These are phyloP conservation scores for Leucoraja erinaceus DNA, from an alignment of 2,113 vertebrate species.

Conservation along the genomic window DNA sequence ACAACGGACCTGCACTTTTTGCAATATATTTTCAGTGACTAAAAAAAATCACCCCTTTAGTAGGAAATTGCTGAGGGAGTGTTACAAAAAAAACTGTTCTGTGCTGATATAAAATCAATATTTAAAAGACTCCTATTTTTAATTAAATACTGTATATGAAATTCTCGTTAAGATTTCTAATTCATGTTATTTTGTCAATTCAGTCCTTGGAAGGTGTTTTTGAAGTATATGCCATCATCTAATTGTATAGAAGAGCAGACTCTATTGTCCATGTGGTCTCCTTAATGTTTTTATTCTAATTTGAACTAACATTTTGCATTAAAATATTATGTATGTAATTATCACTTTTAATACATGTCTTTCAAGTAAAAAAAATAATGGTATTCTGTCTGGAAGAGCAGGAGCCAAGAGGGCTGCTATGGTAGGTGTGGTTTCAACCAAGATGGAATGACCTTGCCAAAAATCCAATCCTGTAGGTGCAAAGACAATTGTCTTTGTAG, in stretches of 20 bases:
- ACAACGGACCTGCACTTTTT: background rate
- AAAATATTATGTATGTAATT: background rate
- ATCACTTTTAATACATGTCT: background rate
- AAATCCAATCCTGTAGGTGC: background rate
- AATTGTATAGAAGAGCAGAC: no score
- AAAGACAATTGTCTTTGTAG: background rate
- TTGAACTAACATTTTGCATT: background rate
- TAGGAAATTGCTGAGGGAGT: background rate
- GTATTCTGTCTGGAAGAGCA: background rate
- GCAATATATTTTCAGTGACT: background rate
- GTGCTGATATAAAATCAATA: background rate
- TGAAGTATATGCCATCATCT: background rate
- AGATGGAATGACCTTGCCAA: background rate
- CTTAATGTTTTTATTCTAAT: no score
- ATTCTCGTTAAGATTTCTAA: background rate
- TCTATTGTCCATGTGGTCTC: no score
- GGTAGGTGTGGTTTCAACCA: background rate
- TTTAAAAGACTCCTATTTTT: slow-evolving; percentile 8
- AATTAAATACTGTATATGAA: background rate
- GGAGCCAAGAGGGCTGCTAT: background rate
- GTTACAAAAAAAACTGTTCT: background rate
- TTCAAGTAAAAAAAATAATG: background rate
- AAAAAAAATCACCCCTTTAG: no score
- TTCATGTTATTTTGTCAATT: background rate
- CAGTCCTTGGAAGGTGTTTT: background rate